phyloP scores from a whole-genome alignment of 2,888 invertebrate species.

The Nasonia oneida region DNA sequence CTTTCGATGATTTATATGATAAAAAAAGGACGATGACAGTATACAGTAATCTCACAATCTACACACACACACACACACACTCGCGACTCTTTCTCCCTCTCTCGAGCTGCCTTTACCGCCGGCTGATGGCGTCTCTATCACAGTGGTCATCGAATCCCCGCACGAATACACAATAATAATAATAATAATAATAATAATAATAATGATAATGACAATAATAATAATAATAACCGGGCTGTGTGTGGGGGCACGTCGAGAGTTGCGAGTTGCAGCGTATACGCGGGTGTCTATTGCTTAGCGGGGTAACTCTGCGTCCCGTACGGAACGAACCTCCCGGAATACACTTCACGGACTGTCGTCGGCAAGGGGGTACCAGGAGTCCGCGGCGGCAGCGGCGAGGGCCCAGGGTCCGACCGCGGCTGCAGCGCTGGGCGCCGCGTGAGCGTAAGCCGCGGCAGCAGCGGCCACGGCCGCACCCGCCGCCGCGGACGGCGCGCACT shows the following conservation, averaged over 20 bases:
- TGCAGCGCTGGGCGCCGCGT: constrained; percentile 73
- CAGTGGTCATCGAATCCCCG: constrained; percentile 53
- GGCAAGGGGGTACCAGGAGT: constrained; percentile 83
- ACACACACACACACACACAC: background rate
- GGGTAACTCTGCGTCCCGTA: background rate
- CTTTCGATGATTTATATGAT: background rate
- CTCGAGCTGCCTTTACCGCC: constrained; percentile 17
- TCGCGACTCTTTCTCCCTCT: background rate
- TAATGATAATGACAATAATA: no score
- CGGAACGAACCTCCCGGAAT: no score
- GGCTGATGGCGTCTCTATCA: constrained; percentile 50
- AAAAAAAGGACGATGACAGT: background rate
- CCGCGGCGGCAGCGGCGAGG: constrained; percentile 73
- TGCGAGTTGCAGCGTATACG: no score
- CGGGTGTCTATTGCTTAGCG: background rate
- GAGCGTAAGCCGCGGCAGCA: constrained; percentile 70
- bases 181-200: no score
- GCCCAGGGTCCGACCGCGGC: constrained; percentile 73
- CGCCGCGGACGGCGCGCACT: constrained; percentile 82
- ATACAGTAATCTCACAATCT: background rate
- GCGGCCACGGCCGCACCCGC: constrained; percentile 76
- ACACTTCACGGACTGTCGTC: constrained; percentile 83
- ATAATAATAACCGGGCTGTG: background rate
- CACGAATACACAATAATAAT: no score
- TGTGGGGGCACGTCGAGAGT: no score